Conservation (phyloP, 2,113 vertebrate genomes). For the Pleuronectes platessa region DNA sequence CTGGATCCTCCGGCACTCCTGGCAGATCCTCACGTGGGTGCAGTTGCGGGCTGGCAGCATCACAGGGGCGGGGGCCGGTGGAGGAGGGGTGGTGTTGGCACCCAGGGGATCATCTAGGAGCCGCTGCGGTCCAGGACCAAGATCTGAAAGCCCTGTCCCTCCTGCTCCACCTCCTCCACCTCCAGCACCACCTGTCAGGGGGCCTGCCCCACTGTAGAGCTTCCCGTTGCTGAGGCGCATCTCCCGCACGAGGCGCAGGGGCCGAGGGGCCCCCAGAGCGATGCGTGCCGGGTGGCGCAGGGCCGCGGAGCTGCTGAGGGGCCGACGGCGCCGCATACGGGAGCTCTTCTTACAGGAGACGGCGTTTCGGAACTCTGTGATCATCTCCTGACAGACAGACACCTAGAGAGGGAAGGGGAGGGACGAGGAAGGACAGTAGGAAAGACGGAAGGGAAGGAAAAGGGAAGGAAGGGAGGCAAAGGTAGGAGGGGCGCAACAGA, state of each 20-base stretch:
- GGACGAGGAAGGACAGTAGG: constrained; percentile 34
- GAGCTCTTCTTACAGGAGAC: constrained; percentile 93
- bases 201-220: constrained; percentile 86
- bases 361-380: constrained; percentile 91
- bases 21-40: constrained; percentile 84
- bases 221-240: constrained; percentile 94
- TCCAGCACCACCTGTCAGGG: constrained; percentile 79
- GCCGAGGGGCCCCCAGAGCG: constrained; percentile 78
- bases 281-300: constrained; percentile 79
- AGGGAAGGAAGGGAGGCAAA: constrained; percentile 40
- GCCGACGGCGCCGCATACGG: constrained; percentile 88
- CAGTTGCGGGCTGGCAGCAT: constrained; percentile 75
- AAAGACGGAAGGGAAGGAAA: constrained; percentile 35
- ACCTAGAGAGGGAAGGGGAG: constrained; percentile 77
- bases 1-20: constrained; percentile 93
- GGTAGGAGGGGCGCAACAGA: constrained; percentile 56
- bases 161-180: constrained; percentile 45
- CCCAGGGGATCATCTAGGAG: constrained; percentile 87
- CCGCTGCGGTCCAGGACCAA: constrained; percentile 87
- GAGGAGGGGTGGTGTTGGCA: constrained; percentile 77
- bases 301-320: constrained; percentile 77
- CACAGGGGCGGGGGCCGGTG: constrained; percentile 72
- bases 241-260: constrained; percentile 88
- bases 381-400: constrained; percentile 95
- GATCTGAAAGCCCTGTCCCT: constrained; percentile 63